Conservation (phyloP, 2,888 invertebrate species). For the Dermolepida albohirtum region DNA sequence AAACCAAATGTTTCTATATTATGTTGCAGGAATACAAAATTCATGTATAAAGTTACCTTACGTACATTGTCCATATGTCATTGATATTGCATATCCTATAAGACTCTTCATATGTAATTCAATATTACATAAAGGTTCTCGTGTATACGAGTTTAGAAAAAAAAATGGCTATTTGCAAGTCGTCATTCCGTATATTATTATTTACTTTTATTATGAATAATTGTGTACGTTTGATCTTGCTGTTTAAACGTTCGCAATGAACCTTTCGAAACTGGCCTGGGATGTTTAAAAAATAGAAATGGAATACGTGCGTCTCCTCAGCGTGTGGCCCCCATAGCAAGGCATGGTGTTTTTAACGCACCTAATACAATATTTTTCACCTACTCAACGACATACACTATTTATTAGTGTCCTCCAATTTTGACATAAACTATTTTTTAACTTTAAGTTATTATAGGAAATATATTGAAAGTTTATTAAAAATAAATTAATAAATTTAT, state of each 20-base stretch:
- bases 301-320: not conserved
- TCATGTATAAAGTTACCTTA: conserved; percentile 12
- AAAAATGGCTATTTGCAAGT: too few species aligned
- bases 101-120: conserved; percentile 14
- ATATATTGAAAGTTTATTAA: too few species aligned
- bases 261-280: not conserved
- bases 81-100: conserved; percentile 9
- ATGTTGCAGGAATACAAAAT: conserved; percentile 19
- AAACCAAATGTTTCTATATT: conserved; percentile 24
- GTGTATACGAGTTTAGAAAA: too few species aligned
- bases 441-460: too few species aligned
- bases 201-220: too few species aligned
- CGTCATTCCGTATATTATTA: too few species aligned
- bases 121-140: conserved; percentile 5
- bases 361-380: not conserved
- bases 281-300: not conserved
- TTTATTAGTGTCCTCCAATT: too few species aligned
- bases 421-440: too few species aligned
- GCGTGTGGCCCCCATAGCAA: conserved; percentile 14
- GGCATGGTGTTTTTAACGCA: not conserved
- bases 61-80: conserved; percentile 9
- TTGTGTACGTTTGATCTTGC: too few species aligned
- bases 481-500: too few species aligned
- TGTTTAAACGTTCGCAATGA: too few species aligned
- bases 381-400: too few species aligned